phyloP scores from a whole-genome alignment of 2,797 vertebrate genomes.

The Rousettus madagascariensis region DNA sequence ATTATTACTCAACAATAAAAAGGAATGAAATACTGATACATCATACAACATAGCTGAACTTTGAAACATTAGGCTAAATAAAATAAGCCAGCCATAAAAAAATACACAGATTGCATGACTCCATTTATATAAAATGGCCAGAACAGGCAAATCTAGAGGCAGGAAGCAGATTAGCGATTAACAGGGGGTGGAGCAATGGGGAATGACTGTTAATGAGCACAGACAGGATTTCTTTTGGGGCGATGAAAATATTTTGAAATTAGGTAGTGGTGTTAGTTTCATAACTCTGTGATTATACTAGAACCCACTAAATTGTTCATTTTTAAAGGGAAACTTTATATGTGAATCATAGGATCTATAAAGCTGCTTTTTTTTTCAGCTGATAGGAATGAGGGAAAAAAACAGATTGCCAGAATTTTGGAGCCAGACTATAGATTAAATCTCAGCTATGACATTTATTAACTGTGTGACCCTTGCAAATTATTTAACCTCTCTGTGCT shows the following conservation, averaged over 20 bases:
- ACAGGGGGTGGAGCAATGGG: background rate
- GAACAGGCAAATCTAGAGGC: background rate
- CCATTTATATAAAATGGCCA: background rate
- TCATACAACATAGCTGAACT: background rate
- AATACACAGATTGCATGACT: background rate
- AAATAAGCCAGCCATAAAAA: background rate
- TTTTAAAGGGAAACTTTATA: background rate
- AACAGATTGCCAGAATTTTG: background rate
- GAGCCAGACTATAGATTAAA: background rate
- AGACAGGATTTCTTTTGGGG: background rate
- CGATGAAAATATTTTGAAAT: constrained; percentile 28
- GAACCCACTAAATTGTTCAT: background rate
- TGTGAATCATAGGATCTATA: background rate
- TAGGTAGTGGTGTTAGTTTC: background rate
- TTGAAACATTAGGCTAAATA: background rate
- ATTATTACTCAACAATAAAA: background rate
- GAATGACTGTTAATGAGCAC: background rate
- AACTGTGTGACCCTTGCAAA: background rate
- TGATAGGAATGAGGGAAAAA: background rate
- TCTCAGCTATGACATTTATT: background rate
- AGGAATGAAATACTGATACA: background rate
- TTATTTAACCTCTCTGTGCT: background rate
- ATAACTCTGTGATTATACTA: background rate
- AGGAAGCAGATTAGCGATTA: background rate
- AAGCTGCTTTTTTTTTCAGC: background rate